These are phyloP conservation scores for Listronotus oregonensis DNA, from an alignment of 1,140 invertebrate species.

Conservation along the genomic window DNA sequence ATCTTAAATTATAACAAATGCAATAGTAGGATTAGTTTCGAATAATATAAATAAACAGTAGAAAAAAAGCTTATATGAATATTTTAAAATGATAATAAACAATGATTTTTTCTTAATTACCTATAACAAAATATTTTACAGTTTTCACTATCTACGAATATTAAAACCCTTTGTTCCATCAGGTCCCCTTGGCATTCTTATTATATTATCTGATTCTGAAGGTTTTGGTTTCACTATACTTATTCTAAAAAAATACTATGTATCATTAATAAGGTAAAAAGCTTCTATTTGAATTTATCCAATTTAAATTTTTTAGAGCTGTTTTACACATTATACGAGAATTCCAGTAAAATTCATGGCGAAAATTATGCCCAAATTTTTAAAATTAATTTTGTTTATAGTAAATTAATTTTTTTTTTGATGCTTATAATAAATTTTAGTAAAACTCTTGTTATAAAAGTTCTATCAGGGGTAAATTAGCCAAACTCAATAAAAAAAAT, in stretches of 20 bases:
- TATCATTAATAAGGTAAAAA: background rate
- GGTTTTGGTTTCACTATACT: slow-evolving; percentile 47
- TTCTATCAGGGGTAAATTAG: no score
- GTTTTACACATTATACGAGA: no score
- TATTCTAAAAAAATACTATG: slow-evolving; percentile 39
- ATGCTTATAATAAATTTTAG: no score
- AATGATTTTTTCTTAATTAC: slow-evolving; percentile 17
- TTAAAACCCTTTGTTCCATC: slow-evolving; percentile 65
- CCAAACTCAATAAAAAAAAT: no score
- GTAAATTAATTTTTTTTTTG: no score
- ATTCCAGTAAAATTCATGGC: no score
- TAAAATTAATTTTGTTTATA: no score
- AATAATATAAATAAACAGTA: background rate
- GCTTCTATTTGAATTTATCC: background rate
- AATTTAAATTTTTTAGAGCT: no score
- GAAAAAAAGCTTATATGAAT: slow-evolving; percentile 4
- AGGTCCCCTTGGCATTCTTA: slow-evolving; percentile 63
- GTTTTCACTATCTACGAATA: slow-evolving; percentile 60
- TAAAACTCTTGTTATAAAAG: no score
- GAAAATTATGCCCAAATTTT: no score
- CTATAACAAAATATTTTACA: slow-evolving; percentile 21
- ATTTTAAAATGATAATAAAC: slow-evolving; percentile 4
- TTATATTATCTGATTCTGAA: slow-evolving; percentile 51
- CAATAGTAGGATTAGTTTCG: background rate
- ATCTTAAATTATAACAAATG: background rate